phyloP scores from a whole-genome alignment of 1,140 invertebrate species.

The Sycobia sp. region DNA sequence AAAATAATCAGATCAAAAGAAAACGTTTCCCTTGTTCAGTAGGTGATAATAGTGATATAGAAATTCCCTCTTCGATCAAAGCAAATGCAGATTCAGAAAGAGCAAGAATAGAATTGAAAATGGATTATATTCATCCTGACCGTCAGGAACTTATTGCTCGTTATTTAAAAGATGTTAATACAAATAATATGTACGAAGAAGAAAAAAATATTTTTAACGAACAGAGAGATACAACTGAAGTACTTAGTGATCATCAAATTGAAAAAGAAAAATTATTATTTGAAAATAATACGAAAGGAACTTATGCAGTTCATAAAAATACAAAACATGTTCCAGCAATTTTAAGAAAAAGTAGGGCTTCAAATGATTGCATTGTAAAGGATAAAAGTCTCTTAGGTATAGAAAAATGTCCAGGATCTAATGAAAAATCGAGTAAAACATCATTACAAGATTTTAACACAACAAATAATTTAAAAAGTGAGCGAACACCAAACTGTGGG shows the following conservation, averaged over 20 bases:
- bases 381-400: constrained; percentile 13
- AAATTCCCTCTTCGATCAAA: constrained; percentile 16
- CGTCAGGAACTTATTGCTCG: constrained; percentile 32
- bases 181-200: constrained; percentile 8
- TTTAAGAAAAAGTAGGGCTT: constrained; percentile 30
- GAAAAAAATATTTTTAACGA: neutral
- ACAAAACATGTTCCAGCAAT: constrained; percentile 30
- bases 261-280: constrained; percentile 8
- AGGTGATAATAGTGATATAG: constrained; percentile 10
- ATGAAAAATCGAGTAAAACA: neutral
- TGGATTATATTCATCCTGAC: constrained; percentile 21
- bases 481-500: constrained; percentile 17
- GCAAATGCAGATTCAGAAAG: constrained; percentile 14
- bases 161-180: constrained; percentile 28
- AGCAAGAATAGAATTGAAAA: constrained; percentile 2
- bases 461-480: constrained; percentile 6
- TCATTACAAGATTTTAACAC: constrained; percentile 4
- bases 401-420: constrained; percentile 1
- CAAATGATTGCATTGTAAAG: constrained; percentile 5
- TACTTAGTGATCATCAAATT: neutral
- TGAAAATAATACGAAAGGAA: neutral
- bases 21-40: constrained; percentile 7
- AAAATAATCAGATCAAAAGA: constrained; percentile 6
- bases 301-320: constrained; percentile 8
- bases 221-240: neutral